Conservation (phyloP, 2,113 vertebrate species). For the Sprattus sprattus region DNA sequence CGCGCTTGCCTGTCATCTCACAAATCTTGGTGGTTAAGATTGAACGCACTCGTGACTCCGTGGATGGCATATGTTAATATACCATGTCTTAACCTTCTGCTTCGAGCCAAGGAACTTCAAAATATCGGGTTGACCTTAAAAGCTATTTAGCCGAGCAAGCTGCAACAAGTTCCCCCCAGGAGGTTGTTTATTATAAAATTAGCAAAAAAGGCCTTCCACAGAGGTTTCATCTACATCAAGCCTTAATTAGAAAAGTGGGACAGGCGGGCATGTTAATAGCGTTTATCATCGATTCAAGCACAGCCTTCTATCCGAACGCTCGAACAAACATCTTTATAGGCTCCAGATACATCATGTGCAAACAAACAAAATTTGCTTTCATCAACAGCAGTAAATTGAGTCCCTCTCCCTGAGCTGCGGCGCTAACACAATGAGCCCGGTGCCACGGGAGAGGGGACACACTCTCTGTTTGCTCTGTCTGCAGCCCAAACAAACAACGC, state of each 20-base stretch:
- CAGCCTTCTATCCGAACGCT: constrained; percentile 27
- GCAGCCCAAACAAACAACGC: constrained; percentile 7
- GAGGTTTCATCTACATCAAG: constrained; percentile 33
- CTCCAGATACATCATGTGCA: constrained; percentile 37
- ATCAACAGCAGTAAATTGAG: constrained; percentile 40
- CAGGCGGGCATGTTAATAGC: constrained; percentile 37
- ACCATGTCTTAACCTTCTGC: constrained; percentile 34
- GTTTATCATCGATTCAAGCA: constrained; percentile 40
- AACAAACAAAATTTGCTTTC: constrained; percentile 40
- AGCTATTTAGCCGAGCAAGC: constrained; percentile 35
- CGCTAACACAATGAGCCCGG: constrained; percentile 3
- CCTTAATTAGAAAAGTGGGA: constrained; percentile 47
- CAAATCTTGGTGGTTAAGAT: constrained; percentile 27
- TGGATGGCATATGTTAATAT: constrained; percentile 32
- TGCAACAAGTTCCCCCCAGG: constrained; percentile 24
- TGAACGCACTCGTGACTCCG: constrained; percentile 13
- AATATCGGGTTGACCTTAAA: constrained; percentile 39
- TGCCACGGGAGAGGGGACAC: constrained; percentile 22
- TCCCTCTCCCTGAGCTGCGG: constrained; percentile 9
- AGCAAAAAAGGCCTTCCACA: background rate
- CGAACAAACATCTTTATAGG: constrained; percentile 36
- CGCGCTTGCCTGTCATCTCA: constrained; percentile 34
- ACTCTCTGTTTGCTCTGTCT: constrained; percentile 2
- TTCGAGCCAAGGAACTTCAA: constrained; percentile 36
- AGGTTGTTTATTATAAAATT: constrained; percentile 28